phyloP scores from a whole-genome alignment of 2,797 vertebrate genomes.

The Pangasius sanitwongsei region DNA sequence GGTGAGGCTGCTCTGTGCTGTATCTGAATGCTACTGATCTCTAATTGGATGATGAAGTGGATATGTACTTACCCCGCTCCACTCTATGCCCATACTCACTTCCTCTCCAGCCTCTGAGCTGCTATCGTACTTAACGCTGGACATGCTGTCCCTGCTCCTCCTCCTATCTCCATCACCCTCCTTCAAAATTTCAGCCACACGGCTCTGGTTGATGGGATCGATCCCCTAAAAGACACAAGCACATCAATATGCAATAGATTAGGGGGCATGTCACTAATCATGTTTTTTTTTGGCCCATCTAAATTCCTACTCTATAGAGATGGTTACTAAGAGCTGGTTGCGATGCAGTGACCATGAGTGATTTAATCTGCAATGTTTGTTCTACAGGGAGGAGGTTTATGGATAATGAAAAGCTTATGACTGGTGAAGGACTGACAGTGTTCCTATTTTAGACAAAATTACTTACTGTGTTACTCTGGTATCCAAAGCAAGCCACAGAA shows the following conservation, averaged over 20 bases:
- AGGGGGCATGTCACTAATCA: not conserved
- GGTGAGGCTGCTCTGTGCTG: slow-evolving; percentile 48
- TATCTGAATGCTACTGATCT: slow-evolving; percentile 47
- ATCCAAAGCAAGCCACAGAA: slow-evolving; percentile 70
- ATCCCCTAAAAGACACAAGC: slow-evolving; percentile 77
- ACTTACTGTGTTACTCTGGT: slow-evolving; percentile 84
- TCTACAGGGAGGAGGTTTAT: not conserved
- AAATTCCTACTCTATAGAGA: not conserved
- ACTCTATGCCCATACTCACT: slow-evolving; percentile 97
- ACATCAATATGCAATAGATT: not conserved
- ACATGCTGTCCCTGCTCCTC: slow-evolving; percentile 82
- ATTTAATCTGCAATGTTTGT: slow-evolving; percentile 19
- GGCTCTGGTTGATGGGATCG: slow-evolving; percentile 93
- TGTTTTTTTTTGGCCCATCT: too few relatives aligned
- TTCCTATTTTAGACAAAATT: slow-evolving; percentile 54
- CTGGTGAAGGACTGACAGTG: not conserved
- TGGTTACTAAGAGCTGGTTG: not conserved
- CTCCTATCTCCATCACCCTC: slow-evolving; percentile 83
- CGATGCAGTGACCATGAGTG: not conserved
- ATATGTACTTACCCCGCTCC: slow-evolving; percentile 98
- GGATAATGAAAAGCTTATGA: slow-evolving; percentile 9
- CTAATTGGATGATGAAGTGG: slow-evolving; percentile 69
- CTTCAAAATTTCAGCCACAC: slow-evolving; percentile 95
- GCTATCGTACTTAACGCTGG: slow-evolving; percentile 91
- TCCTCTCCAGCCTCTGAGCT: slow-evolving; percentile 92